Base-by-base conservation (phyloP, 2,888 invertebrate genomes). In the Microctonus hyperodae region DNA sequence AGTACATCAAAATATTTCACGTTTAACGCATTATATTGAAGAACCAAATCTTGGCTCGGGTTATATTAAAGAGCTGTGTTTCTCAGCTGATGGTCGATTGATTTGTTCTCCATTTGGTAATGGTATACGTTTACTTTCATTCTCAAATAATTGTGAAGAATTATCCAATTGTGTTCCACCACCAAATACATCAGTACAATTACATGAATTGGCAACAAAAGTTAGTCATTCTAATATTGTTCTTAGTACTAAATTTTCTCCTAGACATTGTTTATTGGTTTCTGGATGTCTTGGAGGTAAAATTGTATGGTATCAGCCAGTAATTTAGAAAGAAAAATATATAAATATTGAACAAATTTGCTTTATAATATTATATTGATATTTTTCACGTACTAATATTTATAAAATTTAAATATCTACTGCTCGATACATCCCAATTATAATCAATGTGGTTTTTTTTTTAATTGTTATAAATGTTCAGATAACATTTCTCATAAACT, bases 51-150 rank as follows among this genome's bases (percentile, higher is more conserved):
- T 93, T 13, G 96, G 95, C 1, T 92, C 92, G 72, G 96, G 96
- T 0, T 96, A 93, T 76, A 97, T 97, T 65, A 97, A 97, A 83
- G 97, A 97, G 80, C 86, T 95, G 55, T 94, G 94, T 76, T 97
- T 95, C 83, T 96, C 96, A 1, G 87, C 93, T 1, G 96, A 97
- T 81, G 97, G 97, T 0, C 88, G 96, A 59, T 85, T 97, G 10
- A 91, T 97, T 31, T 95, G 95, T 79, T 97, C 96, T 0, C 97
- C 97, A 0, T 96, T 91, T 83, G 93, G 91, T 0, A 91, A 90
- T 77, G 96, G 97, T 33, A 89, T 96, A 69, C 87, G 97, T n/a
- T 86, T 97, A 3, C 85, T 97, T 25, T 91, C 92, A 0, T 93
- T 96, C 75, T 90, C 91, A 76, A 87, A 89, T 9, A 85, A 90